A percentile compares a stretch with the other conserved stretches of the same genome.
Evolutionary conservation across 2,113 vertebrate genomes (phyloP).

Genomic region (Eudyptes chrysolophus): DNA sequence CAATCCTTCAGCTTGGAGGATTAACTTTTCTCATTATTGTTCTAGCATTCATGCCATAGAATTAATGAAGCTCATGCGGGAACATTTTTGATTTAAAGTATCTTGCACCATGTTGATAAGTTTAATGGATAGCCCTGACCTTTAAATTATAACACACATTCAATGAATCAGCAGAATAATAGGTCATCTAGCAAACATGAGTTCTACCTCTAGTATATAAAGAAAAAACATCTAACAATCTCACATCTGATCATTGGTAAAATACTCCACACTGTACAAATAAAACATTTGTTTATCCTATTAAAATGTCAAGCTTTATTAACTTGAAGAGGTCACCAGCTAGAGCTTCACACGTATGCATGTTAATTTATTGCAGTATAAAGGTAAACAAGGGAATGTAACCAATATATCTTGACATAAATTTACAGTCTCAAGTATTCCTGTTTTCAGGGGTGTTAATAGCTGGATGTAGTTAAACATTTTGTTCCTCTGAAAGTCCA

Average conservation of each 20-base stretch:
- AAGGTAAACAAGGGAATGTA: conserved; percentile 28
- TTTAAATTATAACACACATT: conserved; percentile 80
- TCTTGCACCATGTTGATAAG: conserved; percentile 77
- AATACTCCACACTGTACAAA: conserved; percentile 39
- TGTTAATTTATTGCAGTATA: conserved; percentile 18
- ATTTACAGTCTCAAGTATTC: background rate
- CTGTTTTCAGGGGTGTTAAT: background rate
- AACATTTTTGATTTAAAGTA: conserved; percentile 63
- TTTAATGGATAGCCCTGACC: conserved; percentile 85
- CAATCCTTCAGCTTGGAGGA: background rate
- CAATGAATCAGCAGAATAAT: conserved; percentile 73
- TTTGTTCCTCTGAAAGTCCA: background rate
- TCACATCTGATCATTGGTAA: conserved; percentile 11
- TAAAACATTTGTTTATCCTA: conserved; percentile 59
- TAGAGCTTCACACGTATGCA: background rate
- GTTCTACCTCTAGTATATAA: conserved; percentile 20
- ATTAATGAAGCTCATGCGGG: conserved; percentile 38
- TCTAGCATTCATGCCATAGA: background rate
- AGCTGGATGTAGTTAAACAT: background rate
- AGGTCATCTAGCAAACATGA: conserved; percentile 43
- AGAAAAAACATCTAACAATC: conserved; percentile 33
- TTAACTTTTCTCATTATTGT: conserved; percentile 9
- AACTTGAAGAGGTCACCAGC: conserved; percentile 48
- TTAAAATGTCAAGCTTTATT: conserved; percentile 66
- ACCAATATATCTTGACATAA: background rate